Evolutionary conservation across 2,797 vertebrate genomes (phyloP).

Genomic region (Acanthiza pusilla): DNA sequence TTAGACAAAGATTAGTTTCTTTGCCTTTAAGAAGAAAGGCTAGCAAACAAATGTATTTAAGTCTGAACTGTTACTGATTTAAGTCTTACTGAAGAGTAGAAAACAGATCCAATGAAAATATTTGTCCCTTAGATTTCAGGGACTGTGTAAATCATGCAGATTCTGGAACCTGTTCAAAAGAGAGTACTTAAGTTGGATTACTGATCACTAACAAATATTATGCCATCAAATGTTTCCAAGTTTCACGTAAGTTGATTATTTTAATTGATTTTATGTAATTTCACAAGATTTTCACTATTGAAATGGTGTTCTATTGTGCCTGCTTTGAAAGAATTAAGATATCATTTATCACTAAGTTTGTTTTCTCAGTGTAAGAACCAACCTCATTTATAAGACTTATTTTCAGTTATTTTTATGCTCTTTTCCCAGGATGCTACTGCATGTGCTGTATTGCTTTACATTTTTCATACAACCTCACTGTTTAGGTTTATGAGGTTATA

Average conservation of each 20-base stretch:
- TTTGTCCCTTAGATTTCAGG: not conserved
- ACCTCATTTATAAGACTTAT: not conserved
- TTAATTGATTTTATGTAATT: not conserved
- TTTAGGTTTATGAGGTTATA: not conserved
- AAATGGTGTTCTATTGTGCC: not conserved
- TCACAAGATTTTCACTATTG: not conserved
- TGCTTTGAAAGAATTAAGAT: not conserved
- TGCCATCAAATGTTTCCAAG: not conserved
- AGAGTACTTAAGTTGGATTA: not conserved
- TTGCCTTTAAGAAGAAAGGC: not conserved
- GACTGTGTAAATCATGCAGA: not conserved
- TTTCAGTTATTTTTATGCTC: not conserved
- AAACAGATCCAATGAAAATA: conserved; percentile 2
- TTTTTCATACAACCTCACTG: not conserved
- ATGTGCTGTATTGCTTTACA: not conserved
- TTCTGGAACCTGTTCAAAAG: conserved; percentile 10
- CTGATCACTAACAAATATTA: not conserved
- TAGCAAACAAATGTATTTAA: not conserved
- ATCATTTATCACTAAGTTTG: not conserved
- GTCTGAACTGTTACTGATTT: not conserved
- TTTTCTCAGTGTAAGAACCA: not conserved
- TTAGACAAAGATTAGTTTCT: not conserved
- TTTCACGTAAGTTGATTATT: not conserved
- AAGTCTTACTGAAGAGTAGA: not conserved
- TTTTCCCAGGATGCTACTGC: not conserved